These are phyloP conservation scores for Physocephala rufipes DNA, from an alignment of 2,888 invertebrate genomes.

Conservation along the genomic window DNA sequence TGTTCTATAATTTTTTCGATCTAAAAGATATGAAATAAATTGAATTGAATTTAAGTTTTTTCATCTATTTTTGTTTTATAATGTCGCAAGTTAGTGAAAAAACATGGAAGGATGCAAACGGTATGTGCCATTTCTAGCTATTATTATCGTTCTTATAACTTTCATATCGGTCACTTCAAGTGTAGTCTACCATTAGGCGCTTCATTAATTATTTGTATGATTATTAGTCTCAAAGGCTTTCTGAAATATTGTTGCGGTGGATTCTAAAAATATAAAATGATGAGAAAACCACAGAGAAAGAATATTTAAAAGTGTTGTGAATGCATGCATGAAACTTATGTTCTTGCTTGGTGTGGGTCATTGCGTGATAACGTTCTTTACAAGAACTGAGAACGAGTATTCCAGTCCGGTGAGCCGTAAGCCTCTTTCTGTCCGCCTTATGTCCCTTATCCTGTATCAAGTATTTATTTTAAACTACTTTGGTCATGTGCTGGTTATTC, in stretches of 20 bases:
- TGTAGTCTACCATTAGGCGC: constrained; percentile 19
- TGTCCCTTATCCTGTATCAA: background rate
- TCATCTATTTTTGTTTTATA: no score
- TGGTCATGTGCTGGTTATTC: background rate
- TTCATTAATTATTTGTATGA: constrained; percentile 33
- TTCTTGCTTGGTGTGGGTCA: no score
- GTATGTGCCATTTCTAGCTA: background rate
- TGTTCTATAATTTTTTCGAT: constrained; percentile 27
- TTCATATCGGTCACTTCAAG: background rate
- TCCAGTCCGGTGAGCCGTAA: background rate
- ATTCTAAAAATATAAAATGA: background rate
- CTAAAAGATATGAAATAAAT: background rate
- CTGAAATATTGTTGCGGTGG: background rate
- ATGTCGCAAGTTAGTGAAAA: no score
- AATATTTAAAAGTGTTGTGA: no score
- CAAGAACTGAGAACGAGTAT: background rate
- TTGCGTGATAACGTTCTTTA: background rate
- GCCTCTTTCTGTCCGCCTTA: background rate
- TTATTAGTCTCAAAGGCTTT: constrained; percentile 10
- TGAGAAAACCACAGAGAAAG: no score
- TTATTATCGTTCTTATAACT: background rate
- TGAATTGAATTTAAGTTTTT: background rate
- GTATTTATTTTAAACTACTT: background rate
- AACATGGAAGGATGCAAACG: no score
- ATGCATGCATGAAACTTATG: no score